phyloP scores from a whole-genome alignment of 64 coral and sea anemone genomes.

The Montipora capricornis region DNA sequence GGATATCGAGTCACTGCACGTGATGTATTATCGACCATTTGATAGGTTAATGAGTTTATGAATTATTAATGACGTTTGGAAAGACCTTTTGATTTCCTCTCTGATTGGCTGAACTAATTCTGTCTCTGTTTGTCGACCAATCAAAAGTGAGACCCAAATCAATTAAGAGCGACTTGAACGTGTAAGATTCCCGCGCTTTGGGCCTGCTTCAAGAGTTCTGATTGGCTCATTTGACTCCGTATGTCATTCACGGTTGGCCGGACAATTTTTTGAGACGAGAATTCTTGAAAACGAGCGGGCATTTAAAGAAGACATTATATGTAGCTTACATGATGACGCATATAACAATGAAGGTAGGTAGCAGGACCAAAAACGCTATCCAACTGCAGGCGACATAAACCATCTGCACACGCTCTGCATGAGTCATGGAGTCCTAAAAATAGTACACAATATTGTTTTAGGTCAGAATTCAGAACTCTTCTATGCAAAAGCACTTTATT shows the following conservation, averaged over 20 bases:
- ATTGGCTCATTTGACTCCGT: not conserved
- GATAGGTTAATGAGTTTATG: too few relatives aligned
- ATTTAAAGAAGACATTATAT: not conserved
- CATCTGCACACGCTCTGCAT: not conserved
- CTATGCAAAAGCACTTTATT: too few relatives aligned
- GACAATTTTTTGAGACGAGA: too few relatives aligned
- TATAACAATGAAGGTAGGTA: conserved; percentile 32
- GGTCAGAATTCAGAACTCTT: not conserved
- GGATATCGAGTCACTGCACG: too few relatives aligned
- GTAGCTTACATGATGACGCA: conserved; percentile 23
- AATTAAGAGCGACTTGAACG: too few relatives aligned
- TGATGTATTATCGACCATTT: too few relatives aligned
- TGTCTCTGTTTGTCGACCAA: not conserved
- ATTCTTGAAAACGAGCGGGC: not conserved
- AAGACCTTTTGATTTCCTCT: too few relatives aligned
- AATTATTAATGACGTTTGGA: too few relatives aligned
- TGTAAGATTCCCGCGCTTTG: not conserved
- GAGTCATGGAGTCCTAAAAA: conserved; percentile 14
- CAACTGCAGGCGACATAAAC: conserved; percentile 31
- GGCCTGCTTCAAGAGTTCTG: not conserved
- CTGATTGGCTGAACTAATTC: too few relatives aligned
- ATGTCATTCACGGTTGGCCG: not conserved
- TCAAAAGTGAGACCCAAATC: not conserved
- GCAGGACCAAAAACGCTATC: conserved; percentile 6
- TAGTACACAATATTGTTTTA: not conserved